phyloP scores from a whole-genome alignment of 2,888 invertebrate species.

The Idaea biselata region DNA sequence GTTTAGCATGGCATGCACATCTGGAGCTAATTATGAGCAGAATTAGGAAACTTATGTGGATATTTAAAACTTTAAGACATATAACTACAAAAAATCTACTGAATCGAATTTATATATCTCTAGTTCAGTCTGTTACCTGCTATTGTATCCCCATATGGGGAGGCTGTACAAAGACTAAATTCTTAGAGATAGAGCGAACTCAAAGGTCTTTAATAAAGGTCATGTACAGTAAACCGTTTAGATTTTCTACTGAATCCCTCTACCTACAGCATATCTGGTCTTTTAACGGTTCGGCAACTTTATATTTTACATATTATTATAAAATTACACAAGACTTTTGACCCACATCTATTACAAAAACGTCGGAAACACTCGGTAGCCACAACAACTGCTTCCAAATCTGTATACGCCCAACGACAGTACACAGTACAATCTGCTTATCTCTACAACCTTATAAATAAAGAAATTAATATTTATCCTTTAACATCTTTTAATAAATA shows the following conservation, averaged over 20 bases:
- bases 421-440: background rate
- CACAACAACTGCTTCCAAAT: background rate
- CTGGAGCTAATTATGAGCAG: slow-evolving; percentile 17
- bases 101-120: background rate
- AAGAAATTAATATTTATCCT: background rate
- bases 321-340: background rate
- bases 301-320: background rate
- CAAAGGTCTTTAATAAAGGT: background rate
- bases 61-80: background rate
- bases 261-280: background rate
- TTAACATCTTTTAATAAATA: too few relatives aligned
- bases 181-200: background rate
- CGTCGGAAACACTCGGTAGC: background rate
- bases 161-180: background rate
- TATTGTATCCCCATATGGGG: background rate
- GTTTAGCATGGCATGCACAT: background rate
- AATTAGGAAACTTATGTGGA: slow-evolving; percentile 25
- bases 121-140: background rate
- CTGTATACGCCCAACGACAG: background rate
- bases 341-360: background rate
- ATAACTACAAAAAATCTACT: background rate
- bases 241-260: background rate
- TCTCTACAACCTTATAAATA: background rate
- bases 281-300: background rate
- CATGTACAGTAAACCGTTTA: background rate